These are phyloP conservation scores for Uromys caudimaculatus DNA, from an alignment of 2,797 vertebrate genomes.

Conservation along the genomic window DNA sequence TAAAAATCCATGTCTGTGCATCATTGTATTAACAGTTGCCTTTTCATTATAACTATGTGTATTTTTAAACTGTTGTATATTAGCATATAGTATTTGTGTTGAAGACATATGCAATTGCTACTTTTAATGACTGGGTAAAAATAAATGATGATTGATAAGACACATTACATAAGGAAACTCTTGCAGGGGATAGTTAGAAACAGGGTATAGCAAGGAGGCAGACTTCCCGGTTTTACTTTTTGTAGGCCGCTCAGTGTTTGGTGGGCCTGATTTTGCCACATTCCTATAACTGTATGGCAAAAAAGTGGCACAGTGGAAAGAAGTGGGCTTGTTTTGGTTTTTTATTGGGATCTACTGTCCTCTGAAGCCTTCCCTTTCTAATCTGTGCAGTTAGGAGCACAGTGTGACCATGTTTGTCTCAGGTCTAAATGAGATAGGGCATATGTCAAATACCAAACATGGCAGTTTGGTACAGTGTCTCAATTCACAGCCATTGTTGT, in stretches of 20 bases:
- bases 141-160: not conserved
- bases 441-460: not conserved
- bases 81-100: not conserved
- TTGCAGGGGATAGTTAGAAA: slow-evolving; percentile 38
- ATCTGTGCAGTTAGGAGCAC: not conserved
- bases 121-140: not conserved
- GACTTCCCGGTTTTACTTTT: slow-evolving; percentile 33
- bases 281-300: slow-evolving; percentile 44
- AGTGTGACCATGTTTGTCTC: slow-evolving; percentile 27
- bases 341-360: slow-evolving; percentile 28
- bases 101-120: not conserved
- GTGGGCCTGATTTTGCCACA: not conserved
- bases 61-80: not conserved
- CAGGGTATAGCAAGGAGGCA: slow-evolving; percentile 8
- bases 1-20: not conserved
- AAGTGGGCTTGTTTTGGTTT: slow-evolving; percentile 10
- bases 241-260: not conserved
- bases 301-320: not conserved
- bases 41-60: not conserved
- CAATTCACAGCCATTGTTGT: slow-evolving; percentile 21
- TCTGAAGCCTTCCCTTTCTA: slow-evolving; percentile 42
- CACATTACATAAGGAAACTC: not conserved
- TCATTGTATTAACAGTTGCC: not conserved
- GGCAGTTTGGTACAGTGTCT: not conserved
- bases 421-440: slow-evolving; percentile 45